phyloP scores from a whole-genome alignment of 2,113 vertebrate genomes.

The Apus apus region DNA sequence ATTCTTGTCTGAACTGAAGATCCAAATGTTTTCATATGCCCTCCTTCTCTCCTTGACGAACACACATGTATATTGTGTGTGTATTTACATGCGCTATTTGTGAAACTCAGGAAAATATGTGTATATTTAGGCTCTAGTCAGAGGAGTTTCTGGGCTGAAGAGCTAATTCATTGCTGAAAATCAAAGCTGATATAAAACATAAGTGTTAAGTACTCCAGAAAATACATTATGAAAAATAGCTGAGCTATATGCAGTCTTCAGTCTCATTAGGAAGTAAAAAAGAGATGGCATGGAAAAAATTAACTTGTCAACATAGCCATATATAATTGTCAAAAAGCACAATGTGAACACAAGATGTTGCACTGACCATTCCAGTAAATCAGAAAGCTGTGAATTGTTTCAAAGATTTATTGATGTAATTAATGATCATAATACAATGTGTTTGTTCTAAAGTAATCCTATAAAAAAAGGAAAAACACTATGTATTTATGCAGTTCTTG shows the following conservation, averaged over 20 bases:
- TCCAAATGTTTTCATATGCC: background rate
- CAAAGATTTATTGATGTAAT: constrained; percentile 65
- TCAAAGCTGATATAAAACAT: constrained; percentile 44
- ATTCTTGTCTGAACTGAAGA: constrained; percentile 10
- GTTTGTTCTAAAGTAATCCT: constrained; percentile 24
- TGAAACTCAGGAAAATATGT: background rate
- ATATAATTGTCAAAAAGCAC: constrained; percentile 54
- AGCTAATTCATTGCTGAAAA: constrained; percentile 41
- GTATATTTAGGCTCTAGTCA: background rate
- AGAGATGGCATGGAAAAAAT: constrained; percentile 63
- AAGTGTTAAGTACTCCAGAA: constrained; percentile 44
- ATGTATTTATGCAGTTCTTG: constrained; percentile 5
- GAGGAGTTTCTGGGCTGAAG: background rate
- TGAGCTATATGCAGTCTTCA: constrained; percentile 31
- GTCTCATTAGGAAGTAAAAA: constrained; percentile 54
- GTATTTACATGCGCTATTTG: background rate
- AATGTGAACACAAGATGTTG: constrained; percentile 54
- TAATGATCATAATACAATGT: background rate
- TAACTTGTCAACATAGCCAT: constrained; percentile 59
- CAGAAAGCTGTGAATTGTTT: constrained; percentile 39
- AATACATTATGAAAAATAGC: constrained; percentile 33
- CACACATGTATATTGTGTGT: background rate
- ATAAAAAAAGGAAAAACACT: constrained; percentile 20
- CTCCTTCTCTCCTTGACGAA: background rate
- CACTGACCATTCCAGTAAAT: constrained; percentile 41